phyloP scores from a whole-genome alignment of 2,888 invertebrate genomes.

The Tuberolachnus salignus region DNA sequence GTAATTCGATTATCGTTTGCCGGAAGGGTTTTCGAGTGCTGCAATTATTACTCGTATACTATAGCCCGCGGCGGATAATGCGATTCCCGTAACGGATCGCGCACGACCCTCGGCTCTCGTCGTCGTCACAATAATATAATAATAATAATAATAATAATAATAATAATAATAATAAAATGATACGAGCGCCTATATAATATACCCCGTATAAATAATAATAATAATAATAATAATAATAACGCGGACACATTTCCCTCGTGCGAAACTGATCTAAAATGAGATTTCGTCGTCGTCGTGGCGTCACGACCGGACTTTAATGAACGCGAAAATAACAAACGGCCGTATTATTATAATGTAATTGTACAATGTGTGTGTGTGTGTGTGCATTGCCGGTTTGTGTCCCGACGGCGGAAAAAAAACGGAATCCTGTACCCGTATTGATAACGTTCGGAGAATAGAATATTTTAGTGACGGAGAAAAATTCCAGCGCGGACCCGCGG shows the following conservation, averaged over 20 bases:
- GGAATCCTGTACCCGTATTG: no score
- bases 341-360: no score
- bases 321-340: not conserved
- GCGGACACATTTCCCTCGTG: not conserved
- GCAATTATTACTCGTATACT: not conserved
- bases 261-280: constrained; percentile 3
- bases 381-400: no score
- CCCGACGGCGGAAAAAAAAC: no score
- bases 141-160: no score
- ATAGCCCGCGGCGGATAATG: not conserved
- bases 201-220: not conserved
- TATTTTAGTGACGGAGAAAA: no score
- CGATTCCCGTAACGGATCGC: constrained; percentile 22
- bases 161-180: no score
- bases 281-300: not conserved
- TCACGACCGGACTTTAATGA: constrained; percentile 21
- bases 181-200: no score
- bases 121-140: not conserved
- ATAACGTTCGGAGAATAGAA: no score
- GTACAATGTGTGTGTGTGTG: no score
- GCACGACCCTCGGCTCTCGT: not conserved
- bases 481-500: no score
- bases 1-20: constrained; percentile 26
- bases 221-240: not conserved
- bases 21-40: constrained; percentile 12